Evolutionary conservation across 2,888 invertebrate species (phyloP), one percentile per base, ranked within the genome.

Genomic region (Dolomedes plantarius): DNA sequence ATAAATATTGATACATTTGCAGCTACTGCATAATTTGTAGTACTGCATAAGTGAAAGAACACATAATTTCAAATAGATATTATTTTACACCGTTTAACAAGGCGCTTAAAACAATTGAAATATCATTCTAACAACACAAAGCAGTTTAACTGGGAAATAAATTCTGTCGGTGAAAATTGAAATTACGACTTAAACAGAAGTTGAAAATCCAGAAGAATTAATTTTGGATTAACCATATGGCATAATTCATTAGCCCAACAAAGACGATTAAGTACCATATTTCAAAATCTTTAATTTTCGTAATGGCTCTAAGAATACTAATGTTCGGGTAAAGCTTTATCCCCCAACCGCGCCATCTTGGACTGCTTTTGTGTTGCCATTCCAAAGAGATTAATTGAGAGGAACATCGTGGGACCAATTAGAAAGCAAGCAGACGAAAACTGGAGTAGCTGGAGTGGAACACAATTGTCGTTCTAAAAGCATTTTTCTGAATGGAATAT

Each of bases 341-440:
- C 56, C 56, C 16, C 19, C 23, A 56, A 56, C 23, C 23, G 3
- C 23, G 19, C 56, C 56, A 23, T 56, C 16, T 56, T 56, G 56
- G 23, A 56, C 5, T 1, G 5, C 16, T 56, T 23, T 56, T 23
- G 56, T 74, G 81, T 74, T 74, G 81, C 81, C 81, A 74, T 74
- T 73, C 29, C 39, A 62, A 46, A 29, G 68, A 74, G 81, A 81
- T 81, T 68, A 74, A 81, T 81, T 68, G 74, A 32, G 19, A 68
- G 27, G 50, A 74, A 56, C 56, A 69, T 27, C 81, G n/a, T 36
- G 81, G 81, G 74, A 74, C 81, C 81, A 81, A 74, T 81, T 74
- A 81, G 56, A 46, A 46, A 16, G 39, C 32, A 28, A 13, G 65
- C 67, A 56, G 46, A 74, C 68, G 81, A 74, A 68, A 65, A 65